Conservation (phyloP, 2,113 vertebrate genomes). For the Gorsachius goisagi region DNA sequence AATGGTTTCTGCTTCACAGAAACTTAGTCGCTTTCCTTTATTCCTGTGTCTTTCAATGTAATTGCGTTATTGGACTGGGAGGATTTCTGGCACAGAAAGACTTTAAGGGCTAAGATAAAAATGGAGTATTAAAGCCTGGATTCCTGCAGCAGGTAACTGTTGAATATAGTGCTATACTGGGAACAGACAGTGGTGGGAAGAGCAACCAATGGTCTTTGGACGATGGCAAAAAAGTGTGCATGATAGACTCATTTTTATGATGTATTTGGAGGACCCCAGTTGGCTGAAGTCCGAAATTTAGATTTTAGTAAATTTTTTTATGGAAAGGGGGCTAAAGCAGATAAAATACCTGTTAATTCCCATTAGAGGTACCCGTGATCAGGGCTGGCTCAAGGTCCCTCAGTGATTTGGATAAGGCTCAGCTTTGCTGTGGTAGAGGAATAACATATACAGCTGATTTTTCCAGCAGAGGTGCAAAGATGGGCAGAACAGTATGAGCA, state of each 20-base stretch:
- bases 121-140: not conserved
- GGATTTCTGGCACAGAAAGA: not conserved
- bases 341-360: not conserved
- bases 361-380: not conserved
- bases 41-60: slow-evolving; percentile 41
- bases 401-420: not conserved
- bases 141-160: slow-evolving; percentile 37
- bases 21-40: slow-evolving; percentile 30
- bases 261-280: not conserved
- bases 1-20: slow-evolving; percentile 18
- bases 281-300: not conserved
- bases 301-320: not conserved
- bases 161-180: not conserved
- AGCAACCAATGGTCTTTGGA: not conserved
- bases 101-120: slow-evolving; percentile 34
- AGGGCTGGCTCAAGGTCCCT: not conserved
- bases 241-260: not conserved
- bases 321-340: not conserved
- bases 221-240: not conserved
- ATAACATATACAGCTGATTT: not conserved
- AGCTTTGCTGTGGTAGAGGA: not conserved
- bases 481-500: not conserved
- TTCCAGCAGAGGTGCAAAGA: not conserved
- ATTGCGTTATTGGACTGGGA: slow-evolving; percentile 37
- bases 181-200: not conserved